A percentile compares a stretch with the other conserved stretches of the same genome.
These are phyloP conservation scores for Sebastes matsubarae DNA, from an alignment of 2,797 vertebrate genomes.

Conservation along the genomic window DNA sequence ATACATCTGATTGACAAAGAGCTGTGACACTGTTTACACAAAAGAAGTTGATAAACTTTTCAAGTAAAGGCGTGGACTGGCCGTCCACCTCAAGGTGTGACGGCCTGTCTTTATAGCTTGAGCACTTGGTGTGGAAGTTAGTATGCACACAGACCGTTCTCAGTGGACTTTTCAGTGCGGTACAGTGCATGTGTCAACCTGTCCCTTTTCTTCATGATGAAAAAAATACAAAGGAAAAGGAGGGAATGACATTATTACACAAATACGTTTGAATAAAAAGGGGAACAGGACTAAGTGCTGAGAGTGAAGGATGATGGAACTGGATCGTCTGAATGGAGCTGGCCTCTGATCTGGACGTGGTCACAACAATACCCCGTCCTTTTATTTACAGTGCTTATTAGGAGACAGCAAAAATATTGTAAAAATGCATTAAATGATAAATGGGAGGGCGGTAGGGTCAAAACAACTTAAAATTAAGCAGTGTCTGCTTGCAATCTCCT, in stretches of 20 bases:
- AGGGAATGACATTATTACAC: conserved; percentile 70
- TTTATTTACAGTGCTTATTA: background rate
- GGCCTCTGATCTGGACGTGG: conserved; percentile 35
- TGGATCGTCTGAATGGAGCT: conserved; percentile 43
- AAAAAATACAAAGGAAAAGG: conserved; percentile 34
- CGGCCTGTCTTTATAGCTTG: conserved; percentile 53
- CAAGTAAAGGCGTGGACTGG: conserved; percentile 70
- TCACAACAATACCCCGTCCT: background rate
- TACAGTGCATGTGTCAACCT: conserved; percentile 69
- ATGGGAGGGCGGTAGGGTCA: background rate
- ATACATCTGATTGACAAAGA: conserved; percentile 56
- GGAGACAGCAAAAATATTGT: too few species aligned
- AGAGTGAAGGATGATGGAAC: conserved; percentile 34
- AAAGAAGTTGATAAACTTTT: conserved; percentile 72
- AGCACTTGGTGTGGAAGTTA: conserved; percentile 63
- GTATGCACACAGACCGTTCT: conserved; percentile 48
- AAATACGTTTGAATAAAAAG: conserved; percentile 66
- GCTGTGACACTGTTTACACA: conserved; percentile 61
- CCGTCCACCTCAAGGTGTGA: conserved; percentile 46
- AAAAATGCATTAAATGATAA: background rate
- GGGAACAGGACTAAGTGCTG: conserved; percentile 60
- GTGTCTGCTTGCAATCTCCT: background rate
- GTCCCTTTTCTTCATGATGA: conserved; percentile 65
- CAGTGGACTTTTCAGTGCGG: conserved; percentile 71
- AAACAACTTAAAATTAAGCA: background rate